Base-by-base conservation (phyloP, 2,797 vertebrate genomes). In the Menidia menidia region DNA sequence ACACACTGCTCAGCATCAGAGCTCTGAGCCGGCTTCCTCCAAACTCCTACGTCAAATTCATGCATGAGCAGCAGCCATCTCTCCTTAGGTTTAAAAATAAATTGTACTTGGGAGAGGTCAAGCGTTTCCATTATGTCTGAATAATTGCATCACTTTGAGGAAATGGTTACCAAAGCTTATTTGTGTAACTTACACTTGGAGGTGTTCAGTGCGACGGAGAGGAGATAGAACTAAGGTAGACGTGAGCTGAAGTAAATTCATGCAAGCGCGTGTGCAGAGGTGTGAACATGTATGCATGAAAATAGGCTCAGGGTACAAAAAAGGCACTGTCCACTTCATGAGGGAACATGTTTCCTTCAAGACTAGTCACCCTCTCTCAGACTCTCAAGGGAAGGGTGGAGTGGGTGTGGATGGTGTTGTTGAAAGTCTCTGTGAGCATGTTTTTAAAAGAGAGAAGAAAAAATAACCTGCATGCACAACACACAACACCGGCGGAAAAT, bases 321-420 rank as follows among this genome's bases (percentile, higher is more conserved):
- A 70, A 18, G 31, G 60, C 52, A 39, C 55, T 65, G 67, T 80
- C 60, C 54, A 45, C 30, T 48, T 57, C 64, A 66, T 59, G 63
- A 85, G 47, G 56, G 72, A 80, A 82, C 51, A 60, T 9, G 31
- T 81, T 71, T 68, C 35, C 31, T 64, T 68, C 39, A 41, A 67
- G 64, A 73, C 75, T n/a, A 77, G 56, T 75, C 43, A 42, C 58
- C 39, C 9, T 57, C 55, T 54, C 35, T 51, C 48, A 62, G n/a
- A 39, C 65, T 71, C 75, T 82, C 63, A 6, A 35, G 79, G 82
- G 80, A 84, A 83, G 78, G 86, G 81, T 73, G 82, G 81, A 71
- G 82, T 87, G 76, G 81, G 80, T 82, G 77, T 81, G 75, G 60
- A 74, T 60, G 63, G 50, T 60, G 81, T 44, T 66, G 71, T 68